Base-by-base conservation (phyloP, 2,113 vertebrate species). In the Sylvilagus bachmani region DNA sequence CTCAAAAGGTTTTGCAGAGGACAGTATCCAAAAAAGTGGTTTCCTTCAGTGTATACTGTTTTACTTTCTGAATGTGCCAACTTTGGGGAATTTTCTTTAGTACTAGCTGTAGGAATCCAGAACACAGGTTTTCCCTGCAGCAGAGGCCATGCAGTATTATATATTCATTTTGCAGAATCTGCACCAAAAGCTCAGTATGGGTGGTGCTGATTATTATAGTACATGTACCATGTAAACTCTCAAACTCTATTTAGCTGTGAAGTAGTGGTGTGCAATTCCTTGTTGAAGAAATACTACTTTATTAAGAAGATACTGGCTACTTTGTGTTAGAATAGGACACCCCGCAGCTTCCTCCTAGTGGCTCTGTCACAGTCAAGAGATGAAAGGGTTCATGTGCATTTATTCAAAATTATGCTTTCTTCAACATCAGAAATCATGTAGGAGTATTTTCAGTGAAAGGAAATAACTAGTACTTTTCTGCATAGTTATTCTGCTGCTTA, bases 61-160 rank as follows among this genome's bases (percentile, higher is more conserved):
- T 96, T 97, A 97, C 97, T 97, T 98, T 96, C 97, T 98, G 97
- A 98, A 98, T 98, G 98, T 98, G 98, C 98, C 98, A 98, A 98
- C 90, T 95, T 98, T 74, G 98, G 98, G 93, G 97, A 88, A 85
- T 96, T 98, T 97, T 92, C 95, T 97, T 98, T 97, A 95, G 95
- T 96, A 95, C 96, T 94, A 95, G 97, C 97, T 97, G 97, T 87
- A 95, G 97, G 97, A 98, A 94, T 13, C 71, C 66, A 75, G 87
- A 86, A 92, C 79, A 3, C 94, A 96, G 96, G 85, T 93, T 96
- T 97, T 96, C 97, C 97, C 70, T 22, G 89, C 95, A 98, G 96
- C 96, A 97, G 97, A 98, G 96, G 98, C 97, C 98, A 97, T 95
- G 97, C 97, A 96, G 97, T 98, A 98, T 97, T 98, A 98, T 97